These are phyloP conservation scores for Penaeus indicus DNA, from an alignment of 1,140 invertebrate genomes.

Conservation along the genomic window DNA sequence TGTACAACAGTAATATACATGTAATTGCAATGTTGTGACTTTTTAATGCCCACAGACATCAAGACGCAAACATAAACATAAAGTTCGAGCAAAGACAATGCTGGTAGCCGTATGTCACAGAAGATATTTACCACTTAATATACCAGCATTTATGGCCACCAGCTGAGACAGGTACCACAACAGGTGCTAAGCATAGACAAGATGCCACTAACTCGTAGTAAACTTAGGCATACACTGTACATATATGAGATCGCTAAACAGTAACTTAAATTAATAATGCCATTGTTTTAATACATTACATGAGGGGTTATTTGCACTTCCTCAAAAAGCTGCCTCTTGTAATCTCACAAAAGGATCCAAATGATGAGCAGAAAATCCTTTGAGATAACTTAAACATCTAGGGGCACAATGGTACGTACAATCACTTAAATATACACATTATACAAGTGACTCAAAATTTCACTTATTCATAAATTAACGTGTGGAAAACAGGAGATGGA, in stretches of 20 bases:
- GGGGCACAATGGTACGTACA: constrained; percentile 5
- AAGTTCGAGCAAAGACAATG: constrained; percentile 19
- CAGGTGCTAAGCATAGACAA: constrained; percentile 35
- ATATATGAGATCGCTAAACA: constrained; percentile 56
- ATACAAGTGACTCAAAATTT: background rate
- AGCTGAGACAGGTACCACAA: constrained; percentile 45
- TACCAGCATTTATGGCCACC: constrained; percentile 30
- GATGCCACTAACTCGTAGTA: constrained; percentile 48
- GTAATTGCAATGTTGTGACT: no score
- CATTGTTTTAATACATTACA: constrained; percentile 52
- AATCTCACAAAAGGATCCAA: constrained; percentile 4
- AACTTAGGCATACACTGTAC: constrained; percentile 50
- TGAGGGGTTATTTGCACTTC: constrained; percentile 51
- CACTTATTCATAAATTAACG: constrained; percentile 1
- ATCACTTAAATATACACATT: background rate
- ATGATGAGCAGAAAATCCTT: constrained; percentile 26
- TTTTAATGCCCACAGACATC: no score
- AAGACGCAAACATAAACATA: constrained; percentile 16
- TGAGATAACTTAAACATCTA: constrained; percentile 24
- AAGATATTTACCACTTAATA: constrained; percentile 30
- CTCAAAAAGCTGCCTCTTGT: constrained; percentile 42
- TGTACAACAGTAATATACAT: no score
- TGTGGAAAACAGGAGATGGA: constrained; percentile 37
- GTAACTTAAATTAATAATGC: constrained; percentile 58
- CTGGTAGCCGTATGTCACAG: constrained; percentile 21